Conservation (phyloP, 1,140 invertebrate genomes). For the Leptinotarsa defecta region DNA sequence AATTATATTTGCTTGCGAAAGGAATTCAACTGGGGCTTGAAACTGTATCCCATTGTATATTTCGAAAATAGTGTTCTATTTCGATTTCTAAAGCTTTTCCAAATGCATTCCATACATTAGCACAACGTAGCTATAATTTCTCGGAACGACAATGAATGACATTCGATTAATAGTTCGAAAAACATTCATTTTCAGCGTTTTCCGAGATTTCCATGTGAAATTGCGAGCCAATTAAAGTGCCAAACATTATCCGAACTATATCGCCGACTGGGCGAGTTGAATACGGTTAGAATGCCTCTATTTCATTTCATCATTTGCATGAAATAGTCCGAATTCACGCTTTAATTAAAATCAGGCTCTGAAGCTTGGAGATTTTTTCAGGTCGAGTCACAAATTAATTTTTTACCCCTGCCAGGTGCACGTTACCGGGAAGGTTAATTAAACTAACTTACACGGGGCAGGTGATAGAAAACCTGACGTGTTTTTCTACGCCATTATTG, state of each 20-base stretch:
- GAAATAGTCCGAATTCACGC: neutral
- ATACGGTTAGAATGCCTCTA: slow-evolving; percentile 1
- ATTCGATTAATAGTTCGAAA: neutral
- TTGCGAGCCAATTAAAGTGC: neutral
- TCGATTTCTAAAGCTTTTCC: no score
- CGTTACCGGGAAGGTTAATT: neutral
- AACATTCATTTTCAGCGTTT: neutral
- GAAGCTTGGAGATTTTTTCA: neutral
- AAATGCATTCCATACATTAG: no score
- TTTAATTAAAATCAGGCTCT: neutral
- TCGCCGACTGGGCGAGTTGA: slow-evolving; percentile 1
- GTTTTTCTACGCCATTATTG: no score
- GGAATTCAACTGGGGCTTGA: no score
- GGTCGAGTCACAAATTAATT: neutral
- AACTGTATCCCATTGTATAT: no score
- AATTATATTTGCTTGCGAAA: no score
- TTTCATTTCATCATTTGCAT: neutral
- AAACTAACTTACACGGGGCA: no score
- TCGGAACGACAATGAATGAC: no score
- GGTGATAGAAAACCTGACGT: no score
- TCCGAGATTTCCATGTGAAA: slow-evolving; percentile 8
- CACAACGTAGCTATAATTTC: no score
- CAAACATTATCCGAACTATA: neutral
- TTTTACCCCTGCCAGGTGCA: neutral
- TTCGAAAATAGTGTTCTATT: no score